Evolutionary conservation across 2,888 invertebrate species (phyloP), one percentile per base, ranked within the genome.

Genomic region (Sarcophaga rosellei): DNA sequence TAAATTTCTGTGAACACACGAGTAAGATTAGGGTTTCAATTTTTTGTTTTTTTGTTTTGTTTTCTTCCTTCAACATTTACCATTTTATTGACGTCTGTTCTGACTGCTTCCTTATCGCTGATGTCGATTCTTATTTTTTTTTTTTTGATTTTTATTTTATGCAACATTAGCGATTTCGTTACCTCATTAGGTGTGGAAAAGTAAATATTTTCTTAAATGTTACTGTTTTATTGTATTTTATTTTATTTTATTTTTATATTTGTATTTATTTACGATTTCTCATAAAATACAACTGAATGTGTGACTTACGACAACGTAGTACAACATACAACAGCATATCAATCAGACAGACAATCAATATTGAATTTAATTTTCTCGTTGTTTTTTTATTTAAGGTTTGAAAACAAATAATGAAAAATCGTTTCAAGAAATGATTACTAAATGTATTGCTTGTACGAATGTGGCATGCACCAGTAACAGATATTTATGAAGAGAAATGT

Each of bases 121-220:
- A 53, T 5, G 17, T 53, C 15, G 17, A 17, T 53, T 12, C 17
- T 17, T 53, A 12, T 12, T 53, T 53, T 53, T 15, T 35, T 53
- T 53, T 15, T 53, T 3, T 53, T 53, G 53, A 35, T 35, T 35
- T 35, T 8, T 53, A 53, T 17, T 75, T 78, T 72, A 81, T 85
- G 85, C 85, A 85, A 85, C 85, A 86, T 83, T 83, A 77, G 45
- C 59, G 73, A 57, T 77, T 86, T 80, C 73, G 83, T 86, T 84
- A 81, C 84, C 86, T 86, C 78, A 86, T 86, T 86, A 86, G 77
- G 81, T 86, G 86, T 72, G 80, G 77, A 86, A 83, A 81, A 81
- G 78, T 74, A 86, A 86, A 86, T 81, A 86, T 83, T 81, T 82
- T 83, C 59, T 47, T 86, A 35, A 83, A 73, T 77, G 73, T 77